A percentile compares a stretch with the other conserved stretches of the same genome.
Conservation (phyloP, 1,140 invertebrate species). For the Phocides pigmalion region DNA sequence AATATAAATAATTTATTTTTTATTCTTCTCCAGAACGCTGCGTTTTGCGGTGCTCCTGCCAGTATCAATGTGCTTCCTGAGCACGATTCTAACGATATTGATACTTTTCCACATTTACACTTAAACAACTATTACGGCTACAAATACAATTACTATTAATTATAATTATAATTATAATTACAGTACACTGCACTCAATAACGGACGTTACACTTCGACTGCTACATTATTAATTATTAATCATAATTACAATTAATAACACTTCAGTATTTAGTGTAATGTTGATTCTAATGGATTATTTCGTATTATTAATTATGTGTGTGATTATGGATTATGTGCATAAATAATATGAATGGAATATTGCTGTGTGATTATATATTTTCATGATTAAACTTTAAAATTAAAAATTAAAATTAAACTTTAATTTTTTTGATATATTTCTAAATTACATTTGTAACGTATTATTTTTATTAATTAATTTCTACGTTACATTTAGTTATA, state of each 20-base stretch:
- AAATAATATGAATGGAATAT: too few species aligned
- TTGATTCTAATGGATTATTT: constrained; percentile 7
- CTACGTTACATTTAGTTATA: too few species aligned
- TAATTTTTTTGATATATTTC: too few species aligned
- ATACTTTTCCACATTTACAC: constrained; percentile 89
- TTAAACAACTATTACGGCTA: constrained; percentile 58
- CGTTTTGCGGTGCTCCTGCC: constrained; percentile 87
- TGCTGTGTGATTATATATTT: too few species aligned
- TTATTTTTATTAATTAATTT: too few species aligned
- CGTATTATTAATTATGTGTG: not conserved
- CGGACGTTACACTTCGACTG: constrained; percentile 41
- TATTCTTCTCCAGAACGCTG: constrained; percentile 81
- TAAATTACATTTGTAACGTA: too few species aligned
- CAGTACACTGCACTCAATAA: constrained; percentile 32
- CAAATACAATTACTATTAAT: constrained; percentile 26
- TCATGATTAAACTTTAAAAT: too few species aligned
- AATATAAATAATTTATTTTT: too few species aligned
- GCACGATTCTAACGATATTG: constrained; percentile 89
- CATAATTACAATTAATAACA: constrained; percentile 18
- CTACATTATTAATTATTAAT: constrained; percentile 26
- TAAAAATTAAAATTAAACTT: too few species aligned
- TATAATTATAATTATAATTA: constrained; percentile 31
- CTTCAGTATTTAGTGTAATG: constrained; percentile 7
- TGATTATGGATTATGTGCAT: not conserved
- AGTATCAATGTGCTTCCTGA: constrained; percentile 88